Evolutionary conservation across 2,113 vertebrate species (phyloP).

Genomic region (Archilochus colubris): DNA sequence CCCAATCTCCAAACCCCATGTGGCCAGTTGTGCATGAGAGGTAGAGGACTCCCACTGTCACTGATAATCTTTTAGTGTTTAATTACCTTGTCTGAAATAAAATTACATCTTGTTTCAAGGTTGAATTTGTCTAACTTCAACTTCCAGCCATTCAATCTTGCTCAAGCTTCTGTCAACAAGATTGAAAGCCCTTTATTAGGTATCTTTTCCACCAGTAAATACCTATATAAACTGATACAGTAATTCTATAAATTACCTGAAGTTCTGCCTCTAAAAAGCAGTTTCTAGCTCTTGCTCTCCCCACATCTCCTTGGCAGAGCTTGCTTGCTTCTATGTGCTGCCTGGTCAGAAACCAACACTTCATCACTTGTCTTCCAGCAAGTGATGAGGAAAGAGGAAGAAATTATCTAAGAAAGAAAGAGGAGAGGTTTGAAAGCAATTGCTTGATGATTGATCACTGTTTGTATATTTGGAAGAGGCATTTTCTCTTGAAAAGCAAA

Average conservation of each 20-base stretch:
- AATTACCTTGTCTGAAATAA: constrained; percentile 40
- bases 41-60: not conserved
- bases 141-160: constrained; percentile 29
- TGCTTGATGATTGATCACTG: not conserved
- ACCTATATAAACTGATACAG: not conserved
- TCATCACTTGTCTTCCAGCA: not conserved
- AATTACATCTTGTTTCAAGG: constrained; percentile 39
- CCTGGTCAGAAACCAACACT: not conserved
- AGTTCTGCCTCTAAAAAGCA: not conserved
- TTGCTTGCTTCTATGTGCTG: not conserved
- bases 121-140: constrained; percentile 31
- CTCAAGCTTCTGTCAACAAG: constrained; percentile 47
- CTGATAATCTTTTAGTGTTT: constrained; percentile 18
- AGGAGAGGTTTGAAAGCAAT: not conserved
- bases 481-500: constrained; percentile 2
- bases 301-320: not conserved
- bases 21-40: too few species aligned
- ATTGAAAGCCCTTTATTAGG: constrained; percentile 39
- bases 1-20: not conserved
- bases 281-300: not conserved
- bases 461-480: not conserved
- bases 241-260: not conserved
- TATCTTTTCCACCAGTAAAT: constrained; percentile 19
- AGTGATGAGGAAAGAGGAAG: not conserved
- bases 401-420: not conserved